phyloP scores from a whole-genome alignment of 2,113 vertebrate genomes.

The Pelecanoides urinatrix region DNA sequence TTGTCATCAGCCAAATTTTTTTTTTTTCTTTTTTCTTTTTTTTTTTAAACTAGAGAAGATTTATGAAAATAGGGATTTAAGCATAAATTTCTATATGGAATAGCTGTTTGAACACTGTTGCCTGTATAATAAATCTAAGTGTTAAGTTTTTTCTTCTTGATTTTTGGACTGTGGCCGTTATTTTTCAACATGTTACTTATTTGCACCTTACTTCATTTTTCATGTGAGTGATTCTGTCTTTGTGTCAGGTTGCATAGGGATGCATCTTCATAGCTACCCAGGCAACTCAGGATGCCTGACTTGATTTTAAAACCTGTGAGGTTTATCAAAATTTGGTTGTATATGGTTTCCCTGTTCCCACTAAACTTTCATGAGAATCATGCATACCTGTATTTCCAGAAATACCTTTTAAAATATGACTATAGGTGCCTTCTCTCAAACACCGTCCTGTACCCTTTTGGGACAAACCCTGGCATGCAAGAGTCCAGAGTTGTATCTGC shows the following conservation, averaged over 20 bases:
- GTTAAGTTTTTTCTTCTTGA: neutral
- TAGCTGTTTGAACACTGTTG: neutral
- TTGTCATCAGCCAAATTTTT: neutral
- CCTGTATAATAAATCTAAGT: neutral
- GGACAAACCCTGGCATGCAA: neutral
- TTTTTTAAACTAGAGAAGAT: neutral
- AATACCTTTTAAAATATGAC: neutral
- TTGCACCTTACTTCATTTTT: neutral
- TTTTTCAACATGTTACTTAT: neutral
- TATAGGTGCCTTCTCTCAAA: neutral
- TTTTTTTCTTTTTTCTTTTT: neutral
- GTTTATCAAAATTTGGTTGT: neutral
- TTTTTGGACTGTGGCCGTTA: neutral
- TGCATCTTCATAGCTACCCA: neutral
- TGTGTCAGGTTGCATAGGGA: neutral
- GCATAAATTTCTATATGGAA: neutral
- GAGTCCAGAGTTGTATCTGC: neutral
- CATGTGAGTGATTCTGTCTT: neutral
- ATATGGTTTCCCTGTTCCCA: neutral
- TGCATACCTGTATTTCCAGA: neutral
- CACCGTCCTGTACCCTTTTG: neutral
- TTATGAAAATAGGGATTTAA: neutral
- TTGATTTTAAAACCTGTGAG: neutral
- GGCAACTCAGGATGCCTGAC: neutral
- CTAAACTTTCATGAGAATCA: neutral